Conservation (phyloP, 2,113 vertebrate species). For the Spheniscus mendiculus region DNA sequence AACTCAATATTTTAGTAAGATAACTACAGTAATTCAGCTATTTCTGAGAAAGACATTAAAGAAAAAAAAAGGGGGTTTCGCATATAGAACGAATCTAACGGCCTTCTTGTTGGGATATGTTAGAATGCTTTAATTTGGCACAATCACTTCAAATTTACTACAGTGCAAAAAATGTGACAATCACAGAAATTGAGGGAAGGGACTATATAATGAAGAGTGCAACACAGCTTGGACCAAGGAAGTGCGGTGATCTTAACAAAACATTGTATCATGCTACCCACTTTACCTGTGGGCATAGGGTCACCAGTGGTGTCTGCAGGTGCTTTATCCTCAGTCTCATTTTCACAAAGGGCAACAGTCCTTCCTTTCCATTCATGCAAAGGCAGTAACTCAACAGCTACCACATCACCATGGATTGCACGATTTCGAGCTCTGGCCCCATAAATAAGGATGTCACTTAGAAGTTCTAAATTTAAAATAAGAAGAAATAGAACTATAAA, state of each 20-base stretch:
- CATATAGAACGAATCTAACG: not conserved
- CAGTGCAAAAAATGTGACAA: not conserved
- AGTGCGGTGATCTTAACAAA: not conserved
- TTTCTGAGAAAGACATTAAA: not conserved
- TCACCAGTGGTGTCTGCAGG: slow-evolving; percentile 76
- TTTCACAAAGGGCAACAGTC: slow-evolving; percentile 81
- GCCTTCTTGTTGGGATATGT: not conserved
- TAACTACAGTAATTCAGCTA: not conserved
- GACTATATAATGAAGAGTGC: not conserved
- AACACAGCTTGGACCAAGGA: not conserved
- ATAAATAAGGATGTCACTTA: slow-evolving; percentile 82
- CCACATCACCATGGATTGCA: slow-evolving; percentile 87
- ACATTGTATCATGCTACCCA: too few species aligned
- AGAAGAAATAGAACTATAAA: not conserved
- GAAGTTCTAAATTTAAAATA: slow-evolving; percentile 74
- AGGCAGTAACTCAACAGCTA: slow-evolving; percentile 87
- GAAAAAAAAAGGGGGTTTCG: not conserved
- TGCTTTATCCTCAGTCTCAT: slow-evolving; percentile 80
- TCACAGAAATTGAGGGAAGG: not conserved
- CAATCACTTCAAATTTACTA: not conserved
- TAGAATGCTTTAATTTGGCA: not conserved
- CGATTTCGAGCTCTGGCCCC: slow-evolving; percentile 89
- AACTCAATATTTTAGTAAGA: not conserved
- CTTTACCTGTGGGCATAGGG: slow-evolving; percentile 89
- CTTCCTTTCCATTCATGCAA: slow-evolving; percentile 87